Base-by-base conservation (phyloP, 2,888 invertebrate species). In the Eupithecia inturbata region DNA sequence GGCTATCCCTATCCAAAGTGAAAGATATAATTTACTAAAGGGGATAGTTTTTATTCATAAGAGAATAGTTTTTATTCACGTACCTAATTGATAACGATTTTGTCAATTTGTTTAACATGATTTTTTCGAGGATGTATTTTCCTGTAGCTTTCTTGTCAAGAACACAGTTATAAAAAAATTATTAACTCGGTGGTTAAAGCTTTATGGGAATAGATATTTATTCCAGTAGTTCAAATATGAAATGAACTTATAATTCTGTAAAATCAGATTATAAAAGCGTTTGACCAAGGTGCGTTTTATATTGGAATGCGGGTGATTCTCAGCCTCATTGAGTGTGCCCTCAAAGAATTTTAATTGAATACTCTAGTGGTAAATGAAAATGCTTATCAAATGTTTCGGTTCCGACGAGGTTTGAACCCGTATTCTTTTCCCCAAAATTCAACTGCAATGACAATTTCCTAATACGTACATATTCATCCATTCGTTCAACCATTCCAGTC, bases 71-170 rank as follows among this genome's bases (percentile, higher is more conserved):
- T 45, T n/a, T 36, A 16, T 28, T 57, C 9, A n/a, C 26, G 45
- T 67, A 33, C n/a, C n/a, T 9, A 36, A 67, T 69, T 31, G 41
- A 60, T 66, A 89, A 90, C 73, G 16, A 60, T 60, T 60, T 60
- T 60, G 60, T 26, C 14, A 60, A 60, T 16, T 26, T 60, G 26
- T 49, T 9, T 10, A 53, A 10, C 10, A 22, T 22, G 0, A 45
- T 0, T 22, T 22, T 53, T 10, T 49, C n/a, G 7, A 49, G 6
- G 39, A 49, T 49, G n/a, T 7, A 19, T 7, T 10, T 10, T 53
- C 1, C 22, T 22, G 22, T 22, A 53, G 22, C n/a, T 53, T 57
- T 4, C 26, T 22, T 57, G n/a, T 22, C 10, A 53, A 53, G 22
- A 53, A 53, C 22, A 7, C 19, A 6, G 49, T n/a, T 53, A 49